These are phyloP conservation scores for Anabas testudineus DNA, from an alignment of 2,797 vertebrate species.

Conservation along the genomic window DNA sequence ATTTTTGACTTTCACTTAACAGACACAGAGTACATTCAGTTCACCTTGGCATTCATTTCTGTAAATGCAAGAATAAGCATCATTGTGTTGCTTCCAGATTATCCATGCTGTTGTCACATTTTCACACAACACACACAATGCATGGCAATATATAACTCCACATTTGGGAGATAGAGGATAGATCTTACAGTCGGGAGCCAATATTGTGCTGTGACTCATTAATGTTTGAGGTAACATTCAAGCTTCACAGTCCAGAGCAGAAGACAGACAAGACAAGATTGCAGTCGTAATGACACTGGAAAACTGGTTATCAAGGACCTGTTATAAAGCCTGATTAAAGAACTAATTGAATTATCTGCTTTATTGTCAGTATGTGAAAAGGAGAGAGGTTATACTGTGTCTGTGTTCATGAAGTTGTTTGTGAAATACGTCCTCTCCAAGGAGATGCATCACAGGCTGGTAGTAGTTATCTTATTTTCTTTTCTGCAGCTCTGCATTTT, in stretches of 20 bases:
- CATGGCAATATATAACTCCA: conserved; percentile 23
- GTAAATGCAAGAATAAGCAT: conserved; percentile 13
- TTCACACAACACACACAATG: conserved; percentile 35
- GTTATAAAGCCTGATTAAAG: not conserved
- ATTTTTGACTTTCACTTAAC: conserved; percentile 8
- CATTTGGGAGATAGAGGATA: conserved; percentile 11
- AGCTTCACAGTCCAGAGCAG: not conserved
- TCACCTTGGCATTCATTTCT: conserved; percentile 29
- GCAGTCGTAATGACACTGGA: not conserved
- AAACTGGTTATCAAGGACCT: not conserved
- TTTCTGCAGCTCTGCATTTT: conserved; percentile 15
- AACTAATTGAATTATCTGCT: conserved; percentile 11
- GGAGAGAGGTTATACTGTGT: not conserved
- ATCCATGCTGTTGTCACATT: conserved; percentile 7
- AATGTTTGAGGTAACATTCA: conserved; percentile 17
- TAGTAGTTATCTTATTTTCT: conserved; percentile 22
- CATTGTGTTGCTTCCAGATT: conserved; percentile 43
- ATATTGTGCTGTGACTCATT: conserved; percentile 17
- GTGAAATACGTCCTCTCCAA: not conserved
- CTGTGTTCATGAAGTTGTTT: not conserved
- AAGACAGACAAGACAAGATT: not conserved
- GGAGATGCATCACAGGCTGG: conserved; percentile 21
- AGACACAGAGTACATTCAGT: conserved; percentile 5
- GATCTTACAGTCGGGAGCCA: conserved; percentile 18
- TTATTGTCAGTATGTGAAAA: conserved; percentile 4